A percentile compares a stretch with the other conserved stretches of the same genome.
Evolutionary conservation across 2,888 invertebrate genomes (phyloP).

Genomic region (Papilio demoleus): DNA sequence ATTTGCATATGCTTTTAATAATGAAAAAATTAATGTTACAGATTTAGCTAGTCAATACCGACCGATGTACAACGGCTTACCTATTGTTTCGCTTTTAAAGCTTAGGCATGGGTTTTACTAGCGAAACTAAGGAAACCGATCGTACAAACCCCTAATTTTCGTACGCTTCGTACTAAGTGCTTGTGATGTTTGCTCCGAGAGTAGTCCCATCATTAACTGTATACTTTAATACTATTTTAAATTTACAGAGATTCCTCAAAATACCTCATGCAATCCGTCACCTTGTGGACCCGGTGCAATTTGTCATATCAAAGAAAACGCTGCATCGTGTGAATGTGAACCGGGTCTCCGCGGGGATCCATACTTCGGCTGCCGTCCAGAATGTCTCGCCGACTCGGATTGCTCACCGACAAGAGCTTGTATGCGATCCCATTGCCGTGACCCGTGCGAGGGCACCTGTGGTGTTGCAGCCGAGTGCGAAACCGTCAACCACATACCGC

Average conservation of each 20-base stretch:
- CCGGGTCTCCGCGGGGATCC: constrained; percentile 90
- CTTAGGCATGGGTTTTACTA: constrained; percentile 83
- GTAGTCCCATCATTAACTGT: constrained; percentile 34
- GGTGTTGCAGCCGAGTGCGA: constrained; percentile 92
- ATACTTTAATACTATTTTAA: constrained; percentile 38
- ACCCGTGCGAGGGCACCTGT: constrained; percentile 92
- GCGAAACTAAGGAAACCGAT: constrained; percentile 68
- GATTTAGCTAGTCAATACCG: constrained; percentile 45
- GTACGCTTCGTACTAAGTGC: constrained; percentile 56
- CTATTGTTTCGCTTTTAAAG: constrained; percentile 76
- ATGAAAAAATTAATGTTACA: constrained; percentile 38
- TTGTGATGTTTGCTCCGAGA: constrained; percentile 59
- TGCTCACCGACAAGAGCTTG: constrained; percentile 92
- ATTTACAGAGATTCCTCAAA: constrained; percentile 72
- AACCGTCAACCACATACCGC: constrained; percentile 87
- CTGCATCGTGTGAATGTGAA: constrained; percentile 89
- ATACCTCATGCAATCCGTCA: constrained; percentile 92
- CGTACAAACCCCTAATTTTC: constrained; percentile 46
- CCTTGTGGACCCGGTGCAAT: constrained; percentile 93
- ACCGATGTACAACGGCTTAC: constrained; percentile 50
- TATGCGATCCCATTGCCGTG: constrained; percentile 91
- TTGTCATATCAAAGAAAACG: constrained; percentile 88
- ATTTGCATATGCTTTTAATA: constrained; percentile 51
- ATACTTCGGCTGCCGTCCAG: constrained; percentile 90
- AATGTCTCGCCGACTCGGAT: constrained; percentile 94